Evolutionary conservation across 1,140 invertebrate species (phyloP), one percentile per base, ranked within the genome.

Genomic region (Drosophila nasuta): DNA sequence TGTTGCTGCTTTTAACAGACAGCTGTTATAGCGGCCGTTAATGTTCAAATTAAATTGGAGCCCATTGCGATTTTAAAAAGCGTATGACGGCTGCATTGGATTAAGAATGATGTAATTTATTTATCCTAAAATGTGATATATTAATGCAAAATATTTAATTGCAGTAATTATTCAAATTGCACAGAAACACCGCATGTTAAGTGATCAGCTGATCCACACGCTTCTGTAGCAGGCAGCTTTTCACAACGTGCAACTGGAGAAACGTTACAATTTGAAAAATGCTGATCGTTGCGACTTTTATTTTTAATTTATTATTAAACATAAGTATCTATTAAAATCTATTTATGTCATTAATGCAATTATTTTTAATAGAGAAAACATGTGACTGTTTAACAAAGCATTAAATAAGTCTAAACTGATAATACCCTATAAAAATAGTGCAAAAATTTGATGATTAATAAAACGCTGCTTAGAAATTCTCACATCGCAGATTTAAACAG

Each of bases 191-290:
- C 8, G 4, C 30, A 35, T 17, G 17, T 33, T 41, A 15, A 20
- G 49, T 4, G 48, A 62, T 43, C 70, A 73, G 63, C 64, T 73
- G 70, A 35, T 33, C 33, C 45, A 1, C 5, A 10, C 17, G 15
- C 1, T 28, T 25, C 10, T 49, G 10, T 28, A 67, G 35, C 38
- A 52, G 8, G 0, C 35, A 73, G 54, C 63, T 28, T 43, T 30
- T 52, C 35, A 10, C 7, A 52, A 28, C 0, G 1, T 11, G 46
- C 33, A 1, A 43, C 41, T 1, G 11, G 25, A 41, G 11, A n/a
- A 45, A 15, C 70, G 70, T 67, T 67, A 20, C 15, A 8, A 11
- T 73, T 73, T 30, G 10, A 66, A 66, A 35, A 48, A 15, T 25
- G 45, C n/a, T 10, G 13, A 13, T 5, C 8, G 17, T 3, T 17